Conservation (phyloP, 1,140 invertebrate genomes). For the Halesus radiatus region DNA sequence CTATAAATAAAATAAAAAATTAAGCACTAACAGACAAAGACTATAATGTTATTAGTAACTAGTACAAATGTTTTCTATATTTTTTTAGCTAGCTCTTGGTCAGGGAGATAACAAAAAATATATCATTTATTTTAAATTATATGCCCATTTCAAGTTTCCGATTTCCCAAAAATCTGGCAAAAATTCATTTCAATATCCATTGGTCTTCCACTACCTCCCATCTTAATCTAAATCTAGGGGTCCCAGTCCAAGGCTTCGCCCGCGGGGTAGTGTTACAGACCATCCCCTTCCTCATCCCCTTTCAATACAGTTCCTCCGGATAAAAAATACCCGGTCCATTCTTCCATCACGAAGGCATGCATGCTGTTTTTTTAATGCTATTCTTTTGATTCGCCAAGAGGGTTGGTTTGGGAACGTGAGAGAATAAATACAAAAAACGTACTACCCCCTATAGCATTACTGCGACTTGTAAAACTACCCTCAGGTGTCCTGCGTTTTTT, state of each 20-base stretch:
- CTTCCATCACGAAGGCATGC: constrained; percentile 45
- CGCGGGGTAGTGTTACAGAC: constrained; percentile 54
- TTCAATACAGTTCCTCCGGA: constrained; percentile 47
- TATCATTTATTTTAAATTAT: too few relatives aligned
- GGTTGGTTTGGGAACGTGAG: constrained; percentile 49
- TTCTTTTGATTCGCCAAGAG: constrained; percentile 43
- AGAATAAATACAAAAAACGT: constrained; percentile 48
- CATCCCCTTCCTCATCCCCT: constrained; percentile 40
- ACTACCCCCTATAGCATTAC: constrained; percentile 53
- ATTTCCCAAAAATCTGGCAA: too few relatives aligned
- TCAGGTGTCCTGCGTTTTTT: constrained; percentile 52
- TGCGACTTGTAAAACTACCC: constrained; percentile 19
- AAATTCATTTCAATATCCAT: background rate
- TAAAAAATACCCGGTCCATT: constrained; percentile 55
- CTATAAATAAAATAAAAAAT: too few relatives aligned
- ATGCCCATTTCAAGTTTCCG: too few relatives aligned
- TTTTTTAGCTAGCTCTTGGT: too few relatives aligned
- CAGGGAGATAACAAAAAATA: too few relatives aligned
- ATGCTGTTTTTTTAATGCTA: constrained; percentile 47
- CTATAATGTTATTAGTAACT: too few relatives aligned
- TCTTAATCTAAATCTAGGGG: constrained; percentile 11
- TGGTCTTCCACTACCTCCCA: background rate
- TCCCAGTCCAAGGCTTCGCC: constrained; percentile 39
- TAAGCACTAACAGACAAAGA: too few relatives aligned
- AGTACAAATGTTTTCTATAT: too few relatives aligned